phyloP scores from a whole-genome alignment of 1,140 invertebrate genomes.

The Dinothrombium tinctorium region DNA sequence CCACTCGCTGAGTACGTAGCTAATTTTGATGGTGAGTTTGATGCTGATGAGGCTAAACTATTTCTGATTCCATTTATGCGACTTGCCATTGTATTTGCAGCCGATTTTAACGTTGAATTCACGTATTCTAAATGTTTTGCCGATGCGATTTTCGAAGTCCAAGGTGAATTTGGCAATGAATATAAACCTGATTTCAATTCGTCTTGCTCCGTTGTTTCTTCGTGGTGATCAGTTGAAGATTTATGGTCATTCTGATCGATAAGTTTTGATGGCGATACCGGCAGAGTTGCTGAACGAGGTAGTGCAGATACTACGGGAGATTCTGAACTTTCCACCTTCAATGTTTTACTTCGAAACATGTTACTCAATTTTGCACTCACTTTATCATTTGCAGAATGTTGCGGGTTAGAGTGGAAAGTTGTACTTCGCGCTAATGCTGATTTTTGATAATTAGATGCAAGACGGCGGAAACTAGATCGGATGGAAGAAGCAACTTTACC shows the following conservation, averaged over 20 bases:
- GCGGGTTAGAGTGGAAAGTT: constrained; percentile 12
- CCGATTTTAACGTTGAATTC: constrained; percentile 9
- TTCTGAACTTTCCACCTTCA: background rate
- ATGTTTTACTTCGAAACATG: background rate
- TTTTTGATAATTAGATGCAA: background rate
- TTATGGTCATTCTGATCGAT: background rate
- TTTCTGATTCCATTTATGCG: constrained; percentile 7
- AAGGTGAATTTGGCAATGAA: background rate
- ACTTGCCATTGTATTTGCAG: constrained; percentile 6
- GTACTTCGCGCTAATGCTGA: constrained; percentile 13
- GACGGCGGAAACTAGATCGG: constrained; percentile 10
- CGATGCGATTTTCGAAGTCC: constrained; percentile 5
- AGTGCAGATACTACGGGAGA: background rate
- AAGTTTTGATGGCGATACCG: background rate
- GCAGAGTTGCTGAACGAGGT: constrained; percentile 12
- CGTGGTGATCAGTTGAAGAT: background rate
- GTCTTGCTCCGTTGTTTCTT: constrained; percentile 2
- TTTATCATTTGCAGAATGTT: background rate
- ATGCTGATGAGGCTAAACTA: constrained; percentile 6
- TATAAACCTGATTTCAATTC: background rate
- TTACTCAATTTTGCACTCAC: constrained; percentile 1
- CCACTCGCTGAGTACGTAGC: background rate
- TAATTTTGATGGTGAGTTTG: constrained; percentile 7
- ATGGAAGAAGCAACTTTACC: constrained; percentile 7
- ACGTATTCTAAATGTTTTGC: constrained; percentile 6